Base-by-base conservation (phyloP, 2,797 vertebrate species). In the Zalophus californianus region DNA sequence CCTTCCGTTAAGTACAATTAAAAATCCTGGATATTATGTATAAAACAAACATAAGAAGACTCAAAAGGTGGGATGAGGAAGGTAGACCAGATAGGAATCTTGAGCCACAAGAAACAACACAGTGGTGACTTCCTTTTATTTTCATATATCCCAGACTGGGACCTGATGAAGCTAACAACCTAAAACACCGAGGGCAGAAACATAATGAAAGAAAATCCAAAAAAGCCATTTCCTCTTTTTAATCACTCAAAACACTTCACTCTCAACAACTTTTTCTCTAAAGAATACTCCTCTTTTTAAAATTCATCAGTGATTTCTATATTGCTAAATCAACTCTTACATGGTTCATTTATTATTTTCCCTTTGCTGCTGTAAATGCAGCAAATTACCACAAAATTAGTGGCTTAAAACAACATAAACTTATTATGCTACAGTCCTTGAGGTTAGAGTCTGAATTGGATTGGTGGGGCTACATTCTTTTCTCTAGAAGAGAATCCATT, bases 221-320 rank as follows among this genome's bases (percentile, higher is more conserved):
- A 88, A 86, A 73, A 62, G 25, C 79, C 38, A 56, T 79, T 92
- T 79, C 15, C 2, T 83, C 10, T 88, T 96, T 79, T 91, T 88
- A 77, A 72, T 91, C 18, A 48, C 20, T 35, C 52, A 91, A 70
- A 82, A 77, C 35, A 91, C n/a, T 70, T 13, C 3, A 15, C 11
- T 86, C n/a, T 78, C n/a, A 77, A 77, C 0, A 54, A 62, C 13
- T 62, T 56, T 72, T 80, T 58, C 25, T 41, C 21, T 85, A 41
- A 86, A 94, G 58, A 70, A 68, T 56, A 29, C 29, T 85, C 70
- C 3, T 83, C 50, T 92, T 97, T 97, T 92, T 12, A 90, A 60
- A 88, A 87, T 18, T 66, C 35, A 77, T 62, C n/a, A n/a, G 3
- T 84, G 77, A 84, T 82, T 95, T 94, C n/a, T 94, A 2, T 35